phyloP scores from a whole-genome alignment of 1,140 invertebrate species.

The Marisa cornuarietis region DNA sequence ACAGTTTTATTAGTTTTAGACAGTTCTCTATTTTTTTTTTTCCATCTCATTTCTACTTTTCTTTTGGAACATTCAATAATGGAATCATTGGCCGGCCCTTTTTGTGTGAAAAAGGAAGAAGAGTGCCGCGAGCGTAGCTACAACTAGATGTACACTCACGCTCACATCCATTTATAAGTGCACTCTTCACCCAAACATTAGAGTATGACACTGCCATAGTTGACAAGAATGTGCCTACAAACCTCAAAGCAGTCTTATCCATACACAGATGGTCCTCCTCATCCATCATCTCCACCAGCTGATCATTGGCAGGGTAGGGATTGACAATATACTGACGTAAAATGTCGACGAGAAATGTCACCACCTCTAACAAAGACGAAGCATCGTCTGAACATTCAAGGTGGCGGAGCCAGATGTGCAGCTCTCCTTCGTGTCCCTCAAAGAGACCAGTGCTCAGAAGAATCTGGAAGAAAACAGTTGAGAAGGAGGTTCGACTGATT shows the following conservation, averaged over 20 bases:
- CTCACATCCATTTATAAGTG: too few species aligned
- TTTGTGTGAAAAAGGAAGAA: too few species aligned
- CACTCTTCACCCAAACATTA: too few species aligned
- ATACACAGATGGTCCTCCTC: neutral
- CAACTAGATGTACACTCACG: too few species aligned
- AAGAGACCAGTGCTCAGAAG: conserved; percentile 17
- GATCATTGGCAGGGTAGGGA: conserved; percentile 20
- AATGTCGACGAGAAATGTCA: conserved; percentile 12
- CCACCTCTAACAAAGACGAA: neutral
- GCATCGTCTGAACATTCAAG: neutral
- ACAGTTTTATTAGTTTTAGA: too few species aligned
- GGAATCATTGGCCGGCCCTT: too few species aligned
- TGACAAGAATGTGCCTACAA: neutral
- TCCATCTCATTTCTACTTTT: too few species aligned
- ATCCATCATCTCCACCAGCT: conserved; percentile 17
- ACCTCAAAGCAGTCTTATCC: neutral
- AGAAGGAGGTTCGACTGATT: neutral
- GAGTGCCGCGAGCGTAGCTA: too few species aligned
- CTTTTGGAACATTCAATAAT: too few species aligned
- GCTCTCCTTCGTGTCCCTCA: conserved; percentile 14
- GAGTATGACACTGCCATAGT: too few species aligned
- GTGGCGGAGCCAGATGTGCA: conserved; percentile 18
- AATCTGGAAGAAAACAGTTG: neutral
- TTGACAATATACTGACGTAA: conserved; percentile 14
- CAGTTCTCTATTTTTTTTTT: too few species aligned